Base-by-base conservation (phyloP, 2,888 invertebrate species). In the Orthosia incerta region DNA sequence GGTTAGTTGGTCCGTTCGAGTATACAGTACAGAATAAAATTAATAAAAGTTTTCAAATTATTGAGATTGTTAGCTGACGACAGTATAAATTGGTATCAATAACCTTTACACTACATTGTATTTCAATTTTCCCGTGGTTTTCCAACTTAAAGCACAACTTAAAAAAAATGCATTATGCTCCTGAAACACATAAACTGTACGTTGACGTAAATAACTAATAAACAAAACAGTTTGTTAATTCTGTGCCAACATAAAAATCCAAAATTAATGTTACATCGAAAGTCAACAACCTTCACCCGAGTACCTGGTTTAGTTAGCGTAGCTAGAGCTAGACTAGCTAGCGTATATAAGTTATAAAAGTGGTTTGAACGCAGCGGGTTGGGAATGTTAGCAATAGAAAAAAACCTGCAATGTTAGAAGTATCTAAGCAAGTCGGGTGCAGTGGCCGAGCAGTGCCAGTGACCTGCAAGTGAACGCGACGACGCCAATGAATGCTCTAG, bases 381-480 rank as follows among this genome's bases (percentile, higher is more conserved):
- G 92, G 91, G 95, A 95, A 95, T 95, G 95, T 90, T 89, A 89
- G 93, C 88, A 92, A 94, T 94, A 95, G 93, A 94, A 96, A 95
- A 94, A 95, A 95, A 95, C 89, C 88, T 92, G 93, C 93, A 93
- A 91, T 91, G 94, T 95, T 95, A 95, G 95, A 95, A 93, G 93
- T 94, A 95, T 95, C 95, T 95, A 95, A 95, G 94, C 93, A 91
- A 93, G 94, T 91, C 86, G 95, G 90, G 96, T 95, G 95, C 95
- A 96, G 91, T 95, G 96, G 91, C 96, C 95, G 93, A 71, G 86
- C 87, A 91, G 95, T 94, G 96, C 93, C 96, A 95, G 90, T 96
- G 96, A 96, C 96, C 95, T 86, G 94, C 91, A 88, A 90, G 89
- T 89, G 88, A 86, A 80, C 87, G 85, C 82, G 80, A 73, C 85